Evolutionary conservation across 2,113 vertebrate species (phyloP).

Genomic region (Paratilapia polleni): DNA sequence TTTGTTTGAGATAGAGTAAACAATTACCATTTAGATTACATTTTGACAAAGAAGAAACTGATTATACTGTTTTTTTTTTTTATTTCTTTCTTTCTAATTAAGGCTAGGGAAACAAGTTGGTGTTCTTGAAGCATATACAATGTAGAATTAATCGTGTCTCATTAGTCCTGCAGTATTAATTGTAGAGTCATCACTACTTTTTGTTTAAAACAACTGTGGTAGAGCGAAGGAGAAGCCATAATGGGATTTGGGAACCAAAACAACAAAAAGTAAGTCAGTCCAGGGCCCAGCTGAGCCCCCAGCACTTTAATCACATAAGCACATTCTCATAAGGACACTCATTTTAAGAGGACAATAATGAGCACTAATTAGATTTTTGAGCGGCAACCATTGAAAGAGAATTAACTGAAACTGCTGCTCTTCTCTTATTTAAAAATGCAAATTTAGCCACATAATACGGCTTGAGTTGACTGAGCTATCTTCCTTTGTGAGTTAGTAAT

Average conservation of each 20-base stretch:
- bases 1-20: slow-evolving; percentile 20
- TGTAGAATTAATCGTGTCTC: background rate
- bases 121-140: background rate
- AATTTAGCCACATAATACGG: slow-evolving; percentile 38
- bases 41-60: slow-evolving; percentile 13
- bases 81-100: background rate
- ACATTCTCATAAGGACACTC: slow-evolving; percentile 40
- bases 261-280: background rate
- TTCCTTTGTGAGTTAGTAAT: slow-evolving; percentile 8
- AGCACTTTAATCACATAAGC: slow-evolving; percentile 50
- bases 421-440: slow-evolving; percentile 43
- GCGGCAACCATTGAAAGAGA: slow-evolving; percentile 18
- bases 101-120: background rate
- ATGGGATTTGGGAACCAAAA: slow-evolving; percentile 3
- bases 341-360: slow-evolving; percentile 54
- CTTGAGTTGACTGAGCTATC: slow-evolving; percentile 12
- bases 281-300: slow-evolving; percentile 1
- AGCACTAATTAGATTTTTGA: slow-evolving; percentile 56
- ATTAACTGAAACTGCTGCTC: slow-evolving; percentile 26
- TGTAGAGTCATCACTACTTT: background rate
- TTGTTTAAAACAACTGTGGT: slow-evolving; percentile 1
- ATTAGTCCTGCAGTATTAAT: slow-evolving; percentile 24
- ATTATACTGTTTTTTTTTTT: background rate
- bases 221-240: background rate
- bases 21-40: slow-evolving; percentile 45